Conservation (phyloP, 2,113 vertebrate species). For the Aepyceros melampus region DNA sequence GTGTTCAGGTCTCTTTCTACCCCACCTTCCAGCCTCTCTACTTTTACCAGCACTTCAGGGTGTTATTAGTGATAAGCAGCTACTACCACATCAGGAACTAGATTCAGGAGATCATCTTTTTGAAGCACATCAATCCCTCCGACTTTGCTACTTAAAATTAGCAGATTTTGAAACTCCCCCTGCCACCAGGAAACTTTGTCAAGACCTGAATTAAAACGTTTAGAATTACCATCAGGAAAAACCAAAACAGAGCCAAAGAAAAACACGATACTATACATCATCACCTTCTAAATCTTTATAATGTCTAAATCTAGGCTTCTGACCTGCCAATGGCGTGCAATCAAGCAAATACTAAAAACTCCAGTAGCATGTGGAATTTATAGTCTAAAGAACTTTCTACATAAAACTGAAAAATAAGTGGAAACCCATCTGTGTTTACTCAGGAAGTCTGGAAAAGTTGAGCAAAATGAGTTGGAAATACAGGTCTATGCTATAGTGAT, state of each 20-base stretch:
- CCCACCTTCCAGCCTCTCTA: background rate
- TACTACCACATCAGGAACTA: background rate
- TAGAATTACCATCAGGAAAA: constrained; percentile 28
- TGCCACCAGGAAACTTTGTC: constrained; percentile 17
- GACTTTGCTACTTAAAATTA: constrained; percentile 11
- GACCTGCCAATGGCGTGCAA: constrained; percentile 41
- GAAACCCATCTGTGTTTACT: constrained; percentile 70
- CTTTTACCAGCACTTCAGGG: background rate
- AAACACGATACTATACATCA: background rate
- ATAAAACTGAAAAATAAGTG: constrained; percentile 63
- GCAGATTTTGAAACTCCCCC: background rate
- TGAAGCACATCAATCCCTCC: background rate
- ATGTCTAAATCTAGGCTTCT: constrained; percentile 27
- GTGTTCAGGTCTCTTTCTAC: background rate
- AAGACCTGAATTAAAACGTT: constrained; percentile 43
- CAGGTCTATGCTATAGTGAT: constrained; percentile 53
- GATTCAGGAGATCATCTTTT: constrained; percentile 17
- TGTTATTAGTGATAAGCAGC: background rate
- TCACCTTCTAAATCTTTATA: constrained; percentile 50
- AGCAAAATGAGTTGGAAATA: constrained; percentile 51
- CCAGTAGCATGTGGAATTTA: constrained; percentile 57
- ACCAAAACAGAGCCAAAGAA: background rate
- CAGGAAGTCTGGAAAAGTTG: constrained; percentile 68
- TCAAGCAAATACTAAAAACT: constrained; percentile 56
- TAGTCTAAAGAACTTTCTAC: constrained; percentile 53